Conservation (phyloP, 2,113 vertebrate species). For the Stegastes partitus region DNA sequence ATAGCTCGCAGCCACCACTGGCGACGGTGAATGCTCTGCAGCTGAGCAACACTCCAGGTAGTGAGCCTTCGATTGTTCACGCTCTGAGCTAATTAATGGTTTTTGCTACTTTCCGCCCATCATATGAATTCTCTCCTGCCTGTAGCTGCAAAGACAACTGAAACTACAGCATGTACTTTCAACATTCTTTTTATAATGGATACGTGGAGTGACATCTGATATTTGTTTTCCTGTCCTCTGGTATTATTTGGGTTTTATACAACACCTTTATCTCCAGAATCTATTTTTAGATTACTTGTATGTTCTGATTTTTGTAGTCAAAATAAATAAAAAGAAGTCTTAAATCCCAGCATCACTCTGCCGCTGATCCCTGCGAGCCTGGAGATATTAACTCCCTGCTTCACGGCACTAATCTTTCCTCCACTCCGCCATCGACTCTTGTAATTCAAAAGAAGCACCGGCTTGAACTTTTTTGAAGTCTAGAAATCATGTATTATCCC, state of each 20-base stretch:
- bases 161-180: neutral
- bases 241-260: too few relatives aligned
- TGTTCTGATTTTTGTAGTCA: too few relatives aligned
- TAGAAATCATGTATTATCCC: neutral
- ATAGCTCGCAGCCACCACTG: neutral
- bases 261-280: too few relatives aligned
- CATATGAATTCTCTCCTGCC: neutral
- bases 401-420: neutral
- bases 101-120: neutral
- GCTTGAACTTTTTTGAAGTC: neutral
- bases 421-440: neutral
- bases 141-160: neutral
- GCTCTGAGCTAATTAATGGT: neutral
- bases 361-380: too few relatives aligned
- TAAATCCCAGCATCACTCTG: too few relatives aligned
- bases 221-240: too few relatives aligned
- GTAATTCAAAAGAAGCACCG: neutral
- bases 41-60: slow-evolving; percentile 1
- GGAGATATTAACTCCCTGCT: neutral
- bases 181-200: neutral
- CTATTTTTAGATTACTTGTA: too few relatives aligned
- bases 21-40: neutral
- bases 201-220: too few relatives aligned
- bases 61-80: neutral
- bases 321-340: too few relatives aligned